Percentiles rank a stretch among this genome's conserved stretches.
Evolutionary conservation across 2,797 vertebrate species (phyloP).

Genomic region (Chaetophractus vellerosus): DNA sequence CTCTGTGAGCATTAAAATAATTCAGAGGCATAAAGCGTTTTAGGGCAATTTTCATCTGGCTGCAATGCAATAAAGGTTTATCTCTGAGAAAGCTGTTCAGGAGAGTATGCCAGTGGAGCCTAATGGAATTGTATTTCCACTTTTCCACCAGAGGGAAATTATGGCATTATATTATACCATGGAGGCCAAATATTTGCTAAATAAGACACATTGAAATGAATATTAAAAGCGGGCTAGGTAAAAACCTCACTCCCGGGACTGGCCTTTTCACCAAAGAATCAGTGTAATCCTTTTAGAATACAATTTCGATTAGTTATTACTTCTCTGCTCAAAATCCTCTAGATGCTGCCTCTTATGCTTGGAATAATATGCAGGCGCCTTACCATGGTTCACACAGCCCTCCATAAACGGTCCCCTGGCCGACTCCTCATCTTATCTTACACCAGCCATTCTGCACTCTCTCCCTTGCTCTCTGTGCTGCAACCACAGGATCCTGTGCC

Average conservation of each 20-base stretch:
- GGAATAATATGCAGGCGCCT: neutral
- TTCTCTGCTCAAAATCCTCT: constrained; percentile 41
- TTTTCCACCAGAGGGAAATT: constrained; percentile 66
- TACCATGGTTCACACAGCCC: neutral
- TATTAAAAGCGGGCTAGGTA: constrained; percentile 61
- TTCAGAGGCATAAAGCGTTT: constrained; percentile 10
- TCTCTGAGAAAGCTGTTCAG: constrained; percentile 42
- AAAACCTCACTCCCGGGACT: constrained; percentile 32
- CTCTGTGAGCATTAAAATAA: constrained; percentile 56
- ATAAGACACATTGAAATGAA: constrained; percentile 64
- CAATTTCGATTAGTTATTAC: constrained; percentile 43
- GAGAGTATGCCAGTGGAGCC: constrained; percentile 20
- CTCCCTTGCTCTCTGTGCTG: neutral
- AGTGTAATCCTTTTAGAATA: constrained; percentile 43
- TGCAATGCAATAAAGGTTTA: constrained; percentile 47
- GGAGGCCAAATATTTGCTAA: constrained; percentile 71
- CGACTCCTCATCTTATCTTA: neutral
- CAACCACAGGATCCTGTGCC: neutral
- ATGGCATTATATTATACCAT: constrained; percentile 47
- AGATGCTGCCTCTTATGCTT: neutral
- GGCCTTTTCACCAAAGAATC: constrained; percentile 52
- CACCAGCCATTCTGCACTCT: neutral
- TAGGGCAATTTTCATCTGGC: constrained; percentile 59
- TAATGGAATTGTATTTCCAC: constrained; percentile 5
- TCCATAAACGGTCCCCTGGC: neutral